Evolutionary conservation across 2,113 vertebrate genomes (phyloP).

Genomic region (Chlorodrepanis virens): DNA sequence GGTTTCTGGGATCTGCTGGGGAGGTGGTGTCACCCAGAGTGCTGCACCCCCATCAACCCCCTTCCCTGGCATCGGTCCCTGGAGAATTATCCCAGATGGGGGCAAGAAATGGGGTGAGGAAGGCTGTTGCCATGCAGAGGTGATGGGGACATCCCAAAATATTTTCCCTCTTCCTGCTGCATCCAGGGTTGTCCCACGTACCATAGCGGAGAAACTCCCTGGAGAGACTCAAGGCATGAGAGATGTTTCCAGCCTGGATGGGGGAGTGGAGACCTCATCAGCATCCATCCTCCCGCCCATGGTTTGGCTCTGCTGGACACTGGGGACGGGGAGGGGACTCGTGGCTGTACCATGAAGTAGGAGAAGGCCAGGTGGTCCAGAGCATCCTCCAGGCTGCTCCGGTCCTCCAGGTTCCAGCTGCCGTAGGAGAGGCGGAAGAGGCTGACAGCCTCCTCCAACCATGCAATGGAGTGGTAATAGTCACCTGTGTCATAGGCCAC

Average conservation of each 20-base stretch:
- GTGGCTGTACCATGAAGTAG: conserved; percentile 81
- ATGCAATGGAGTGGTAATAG: conserved; percentile 88
- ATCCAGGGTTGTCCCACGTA: conserved; percentile 47
- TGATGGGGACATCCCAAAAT: neutral
- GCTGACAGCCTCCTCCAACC: conserved; percentile 88
- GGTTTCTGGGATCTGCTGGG: conserved; percentile 82
- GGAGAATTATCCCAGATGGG: fast-evolving
- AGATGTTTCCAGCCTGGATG: conserved; percentile 89
- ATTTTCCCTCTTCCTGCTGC: neutral
- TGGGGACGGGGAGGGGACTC: too few relatives aligned
- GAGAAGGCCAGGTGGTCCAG: conserved; percentile 93
- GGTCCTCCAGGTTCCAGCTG: conserved; percentile 82
- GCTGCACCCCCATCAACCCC: neutral
- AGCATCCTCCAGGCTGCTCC: conserved; percentile 86
- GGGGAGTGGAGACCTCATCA: neutral
- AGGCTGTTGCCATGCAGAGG: neutral
- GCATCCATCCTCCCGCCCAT: fast-evolving
- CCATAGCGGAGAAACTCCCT: conserved; percentile 87
- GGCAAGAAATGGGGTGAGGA: neutral
- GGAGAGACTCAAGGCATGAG: conserved; percentile 85
- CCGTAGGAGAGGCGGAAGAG: conserved; percentile 81
- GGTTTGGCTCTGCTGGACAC: neutral
- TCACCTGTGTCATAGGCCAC: conserved; percentile 90
- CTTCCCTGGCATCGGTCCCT: fast-evolving
- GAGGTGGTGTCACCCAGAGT: neutral